phyloP scores from a whole-genome alignment of 1,140 invertebrate genomes.

The Proctacanthus coquilletti region DNA sequence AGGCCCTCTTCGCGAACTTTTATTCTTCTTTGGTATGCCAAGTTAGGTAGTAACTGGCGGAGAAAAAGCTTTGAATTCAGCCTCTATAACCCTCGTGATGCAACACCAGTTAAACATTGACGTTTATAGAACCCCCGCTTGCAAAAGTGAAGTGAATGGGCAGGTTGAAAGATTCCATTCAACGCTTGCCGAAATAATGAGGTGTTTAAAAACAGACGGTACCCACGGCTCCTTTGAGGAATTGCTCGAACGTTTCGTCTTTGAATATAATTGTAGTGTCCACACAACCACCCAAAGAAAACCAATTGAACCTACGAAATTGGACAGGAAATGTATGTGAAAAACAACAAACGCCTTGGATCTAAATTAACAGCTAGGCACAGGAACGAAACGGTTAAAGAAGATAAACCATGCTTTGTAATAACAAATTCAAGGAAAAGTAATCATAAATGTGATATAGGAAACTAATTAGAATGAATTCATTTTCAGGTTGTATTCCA shows the following conservation, averaged over 20 bases:
- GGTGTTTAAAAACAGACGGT: constrained; percentile 2
- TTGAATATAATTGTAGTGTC: background rate
- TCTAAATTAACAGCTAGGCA: no score
- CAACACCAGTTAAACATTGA: background rate
- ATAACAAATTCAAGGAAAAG: no score
- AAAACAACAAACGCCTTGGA: no score
- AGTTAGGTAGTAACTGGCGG: background rate
- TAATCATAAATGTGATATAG: no score
- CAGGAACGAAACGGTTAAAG: no score
- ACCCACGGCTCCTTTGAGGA: background rate
- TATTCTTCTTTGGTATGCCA: background rate
- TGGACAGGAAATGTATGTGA: no score
- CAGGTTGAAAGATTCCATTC: background rate
- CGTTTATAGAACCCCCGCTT: background rate
- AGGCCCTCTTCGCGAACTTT: background rate
- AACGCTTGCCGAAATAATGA: constrained; percentile 1
- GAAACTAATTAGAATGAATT: no score
- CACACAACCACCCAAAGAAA: background rate
- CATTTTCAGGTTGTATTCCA: no score
- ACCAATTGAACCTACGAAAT: no score
- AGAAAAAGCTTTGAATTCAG: background rate
- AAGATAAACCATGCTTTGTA: no score
- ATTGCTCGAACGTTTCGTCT: constrained; percentile 1
- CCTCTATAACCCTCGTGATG: background rate
- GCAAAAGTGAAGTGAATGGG: background rate